A percentile compares a stretch with the other conserved stretches of the same genome.
phyloP scores from a whole-genome alignment of 1,140 invertebrate genomes.

The Drosophila ercepeae region DNA sequence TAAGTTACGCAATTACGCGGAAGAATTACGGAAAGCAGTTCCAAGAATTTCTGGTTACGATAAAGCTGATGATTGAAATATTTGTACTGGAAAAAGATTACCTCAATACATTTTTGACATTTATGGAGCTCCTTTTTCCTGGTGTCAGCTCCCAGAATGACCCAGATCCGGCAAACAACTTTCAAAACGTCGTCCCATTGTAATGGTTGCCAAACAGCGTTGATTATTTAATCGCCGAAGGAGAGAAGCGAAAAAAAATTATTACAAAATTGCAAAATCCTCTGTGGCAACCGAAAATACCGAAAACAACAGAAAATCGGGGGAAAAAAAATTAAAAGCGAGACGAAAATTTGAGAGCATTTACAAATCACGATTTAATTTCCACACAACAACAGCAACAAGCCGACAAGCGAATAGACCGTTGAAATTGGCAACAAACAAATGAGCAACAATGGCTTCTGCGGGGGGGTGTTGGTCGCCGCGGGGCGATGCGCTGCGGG shows the following conservation, averaged over 20 bases:
- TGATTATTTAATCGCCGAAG: slow-evolving; percentile 73
- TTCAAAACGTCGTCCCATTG: slow-evolving; percentile 36
- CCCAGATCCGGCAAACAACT: slow-evolving; percentile 28
- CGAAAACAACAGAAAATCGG: slow-evolving; percentile 8
- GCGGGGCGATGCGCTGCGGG: neutral
- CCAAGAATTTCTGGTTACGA: neutral
- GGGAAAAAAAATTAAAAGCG: slow-evolving; percentile 42
- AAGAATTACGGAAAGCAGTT: neutral
- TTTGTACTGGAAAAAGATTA: neutral
- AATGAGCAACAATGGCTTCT: slow-evolving; percentile 51
- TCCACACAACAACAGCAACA: slow-evolving; percentile 56
- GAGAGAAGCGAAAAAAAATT: slow-evolving; percentile 48
- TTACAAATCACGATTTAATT: slow-evolving; percentile 82
- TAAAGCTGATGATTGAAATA: neutral
- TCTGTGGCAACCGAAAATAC: slow-evolving; percentile 30
- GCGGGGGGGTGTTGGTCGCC: too few relatives aligned
- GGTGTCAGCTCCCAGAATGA: slow-evolving; percentile 16
- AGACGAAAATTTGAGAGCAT: slow-evolving; percentile 79
- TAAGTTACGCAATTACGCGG: neutral
- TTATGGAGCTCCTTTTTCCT: neutral
- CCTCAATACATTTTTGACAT: too few relatives aligned
- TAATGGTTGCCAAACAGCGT: slow-evolving; percentile 62
- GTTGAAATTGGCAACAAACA: slow-evolving; percentile 81
- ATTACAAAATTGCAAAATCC: slow-evolving; percentile 78
- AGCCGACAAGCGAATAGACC: slow-evolving; percentile 60